Conservation (phyloP, 2,888 invertebrate species). For the Sarcophaga rosellei region DNA sequence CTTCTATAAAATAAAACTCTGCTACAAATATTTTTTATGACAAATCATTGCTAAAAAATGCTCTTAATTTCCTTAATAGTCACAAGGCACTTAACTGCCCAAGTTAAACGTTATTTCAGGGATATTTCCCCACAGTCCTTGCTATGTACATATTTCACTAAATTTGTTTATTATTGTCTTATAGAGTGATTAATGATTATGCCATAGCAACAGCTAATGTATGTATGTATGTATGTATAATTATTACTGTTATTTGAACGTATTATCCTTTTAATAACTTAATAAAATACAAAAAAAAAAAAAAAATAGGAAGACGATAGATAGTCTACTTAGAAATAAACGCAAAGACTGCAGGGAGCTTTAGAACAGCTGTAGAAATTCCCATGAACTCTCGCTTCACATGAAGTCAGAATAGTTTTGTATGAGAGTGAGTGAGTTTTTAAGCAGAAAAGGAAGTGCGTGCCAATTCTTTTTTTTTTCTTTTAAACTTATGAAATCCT, state of each 20-base stretch:
- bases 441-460: conserved; percentile 76
- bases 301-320: background rate
- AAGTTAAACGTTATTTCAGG: too few species aligned
- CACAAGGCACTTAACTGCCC: too few species aligned
- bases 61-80: too few species aligned
- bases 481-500: conserved; percentile 27
- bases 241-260: conserved; percentile 5
- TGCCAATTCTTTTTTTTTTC: conserved; percentile 71
- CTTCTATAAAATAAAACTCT: too few species aligned
- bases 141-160: background rate
- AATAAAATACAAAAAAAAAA: conserved; percentile 41
- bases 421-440: background rate
- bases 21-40: too few species aligned
- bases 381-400: conserved; percentile 62
- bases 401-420: conserved; percentile 1
- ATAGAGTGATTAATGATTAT: conserved; percentile 60
- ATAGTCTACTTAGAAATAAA: background rate
- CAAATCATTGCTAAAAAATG: too few species aligned
- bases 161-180: conserved; percentile 25
- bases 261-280: conserved; percentile 65
- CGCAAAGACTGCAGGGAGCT: conserved; percentile 40
- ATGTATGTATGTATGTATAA: background rate
- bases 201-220: conserved; percentile 58
- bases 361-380: conserved; percentile 69
- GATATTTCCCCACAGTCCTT: background rate